Base-by-base conservation (phyloP, 2,888 invertebrate genomes). In the Eupithecia subumbrata region DNA sequence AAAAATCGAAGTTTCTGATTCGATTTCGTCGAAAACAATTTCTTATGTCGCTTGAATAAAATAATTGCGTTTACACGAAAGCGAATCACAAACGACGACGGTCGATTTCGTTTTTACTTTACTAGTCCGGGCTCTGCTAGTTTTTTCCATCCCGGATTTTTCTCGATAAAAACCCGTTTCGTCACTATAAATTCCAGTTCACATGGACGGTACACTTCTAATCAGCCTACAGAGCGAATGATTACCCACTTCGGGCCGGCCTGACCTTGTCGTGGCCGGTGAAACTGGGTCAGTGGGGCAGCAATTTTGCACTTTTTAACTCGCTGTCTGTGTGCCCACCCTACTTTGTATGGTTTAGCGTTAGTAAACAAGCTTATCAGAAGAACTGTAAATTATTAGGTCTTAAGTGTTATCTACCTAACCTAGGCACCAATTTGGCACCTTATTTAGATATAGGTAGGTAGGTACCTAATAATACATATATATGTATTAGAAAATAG, bases 191-290 rank as follows among this genome's bases (percentile, higher is more conserved):
- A 56, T 56, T 22, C 22, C 12, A 56, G 12, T 56, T 22, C 22
- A 56, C 56, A 22, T 12, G n/a, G 52, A 9, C n/a, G 22, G 4
- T 22, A 22, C 56, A 56, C 22, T 22, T 56, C 56, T 60, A 60
- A 25, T 60, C 22, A 60, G 25, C 22, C 52, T 25, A 25, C 25
- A 56, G 56, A 52, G 52, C 56, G 22, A 60, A 60, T 60, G 60
- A 60, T 25, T 14, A 12, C 60, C 60, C 25, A 60, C 25, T 60
- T 25, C 25, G 25, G 60, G 60, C 80, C 84, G 81, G 56, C 18
- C 83, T 88, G 91, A 92, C 93, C 94, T 93, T 94, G 94, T 84
- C 83, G 84, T 88, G 92, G 92, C 89, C 91, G 85, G 83, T 80
- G 86, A 92, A 89, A 40, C 89, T 90, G 82, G 93, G 93, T 91